Percentiles rank a stretch among this genome's conserved stretches.
Evolutionary conservation across 2,113 vertebrate species (phyloP).

Genomic region (Atlantisia rogersi): DNA sequence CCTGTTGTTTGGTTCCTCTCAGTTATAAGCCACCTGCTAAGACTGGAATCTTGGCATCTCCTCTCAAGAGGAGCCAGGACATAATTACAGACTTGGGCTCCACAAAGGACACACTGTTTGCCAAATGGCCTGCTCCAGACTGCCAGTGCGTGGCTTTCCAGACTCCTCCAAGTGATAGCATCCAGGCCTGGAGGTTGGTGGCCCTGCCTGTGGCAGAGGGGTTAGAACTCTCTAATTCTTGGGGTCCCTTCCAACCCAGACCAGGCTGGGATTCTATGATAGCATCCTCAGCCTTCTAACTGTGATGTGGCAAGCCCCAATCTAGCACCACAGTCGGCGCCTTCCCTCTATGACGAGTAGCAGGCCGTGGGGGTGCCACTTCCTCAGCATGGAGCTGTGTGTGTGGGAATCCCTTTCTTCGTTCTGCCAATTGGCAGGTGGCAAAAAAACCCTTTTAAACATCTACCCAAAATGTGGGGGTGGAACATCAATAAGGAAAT

Average conservation of each 20-base stretch:
- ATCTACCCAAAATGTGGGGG: neutral
- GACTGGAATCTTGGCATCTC: slow-evolving; percentile 31
- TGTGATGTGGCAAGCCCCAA: neutral
- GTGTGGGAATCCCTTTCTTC: slow-evolving; percentile 6
- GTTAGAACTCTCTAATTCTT: no score
- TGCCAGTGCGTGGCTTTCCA: neutral
- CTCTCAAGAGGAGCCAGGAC: slow-evolving; percentile 3
- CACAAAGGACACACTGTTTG: slow-evolving; percentile 15
- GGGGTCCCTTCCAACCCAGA: no score
- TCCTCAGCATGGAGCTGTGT: neutral
- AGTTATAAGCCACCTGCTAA: slow-evolving; percentile 44
- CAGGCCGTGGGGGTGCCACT: neutral
- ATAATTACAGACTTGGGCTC: slow-evolving; percentile 23
- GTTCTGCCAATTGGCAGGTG: neutral
- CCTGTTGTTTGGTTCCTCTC: neutral
- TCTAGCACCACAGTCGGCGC: neutral
- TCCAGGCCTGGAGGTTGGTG: no score
- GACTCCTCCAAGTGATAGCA: neutral
- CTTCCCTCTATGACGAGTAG: neutral
- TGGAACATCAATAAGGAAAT: neutral
- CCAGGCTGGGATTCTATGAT: no score
- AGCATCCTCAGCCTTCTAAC: neutral
- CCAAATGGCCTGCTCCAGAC: neutral
- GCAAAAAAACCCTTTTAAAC: neutral
- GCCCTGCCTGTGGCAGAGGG: no score